Conservation (phyloP, 1,140 invertebrate genomes). For the Mycetomoellerius zeteki region DNA sequence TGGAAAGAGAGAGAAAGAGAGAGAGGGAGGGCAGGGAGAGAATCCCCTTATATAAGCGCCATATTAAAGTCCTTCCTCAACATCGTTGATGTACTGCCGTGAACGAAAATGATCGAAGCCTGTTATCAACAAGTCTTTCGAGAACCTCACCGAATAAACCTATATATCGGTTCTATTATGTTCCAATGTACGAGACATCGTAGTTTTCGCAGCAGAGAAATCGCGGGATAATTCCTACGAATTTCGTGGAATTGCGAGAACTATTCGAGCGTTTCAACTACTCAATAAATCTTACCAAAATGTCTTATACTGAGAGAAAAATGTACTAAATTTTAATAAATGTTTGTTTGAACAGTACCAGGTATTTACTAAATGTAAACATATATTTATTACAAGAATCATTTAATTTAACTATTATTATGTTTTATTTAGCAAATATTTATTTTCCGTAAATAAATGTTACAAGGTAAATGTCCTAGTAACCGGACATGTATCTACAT, state of each 20-base stretch:
- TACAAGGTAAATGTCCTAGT: no score
- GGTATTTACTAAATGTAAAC: no score
- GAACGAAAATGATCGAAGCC: constrained; percentile 12
- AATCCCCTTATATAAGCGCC: constrained; percentile 74
- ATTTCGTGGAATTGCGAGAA: background rate
- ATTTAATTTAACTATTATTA: no score
- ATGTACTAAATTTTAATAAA: no score
- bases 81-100: constrained; percentile 11
- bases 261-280: background rate
- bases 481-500: no score
- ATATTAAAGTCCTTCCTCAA: constrained; percentile 68
- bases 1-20: constrained; percentile 18
- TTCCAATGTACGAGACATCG: background rate
- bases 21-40: constrained; percentile 50
- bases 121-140: constrained; percentile 33
- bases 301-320: background rate
- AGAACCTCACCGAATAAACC: background rate
- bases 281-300: background rate
- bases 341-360: no score
- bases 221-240: background rate
- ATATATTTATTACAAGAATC: no score
- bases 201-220: background rate
- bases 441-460: no score
- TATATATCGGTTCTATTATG: background rate
- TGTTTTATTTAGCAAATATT: no score